Evolutionary conservation across 2,797 vertebrate species (phyloP), one percentile per base, ranked within the genome.

Genomic region (Sciurus carolinensis): DNA sequence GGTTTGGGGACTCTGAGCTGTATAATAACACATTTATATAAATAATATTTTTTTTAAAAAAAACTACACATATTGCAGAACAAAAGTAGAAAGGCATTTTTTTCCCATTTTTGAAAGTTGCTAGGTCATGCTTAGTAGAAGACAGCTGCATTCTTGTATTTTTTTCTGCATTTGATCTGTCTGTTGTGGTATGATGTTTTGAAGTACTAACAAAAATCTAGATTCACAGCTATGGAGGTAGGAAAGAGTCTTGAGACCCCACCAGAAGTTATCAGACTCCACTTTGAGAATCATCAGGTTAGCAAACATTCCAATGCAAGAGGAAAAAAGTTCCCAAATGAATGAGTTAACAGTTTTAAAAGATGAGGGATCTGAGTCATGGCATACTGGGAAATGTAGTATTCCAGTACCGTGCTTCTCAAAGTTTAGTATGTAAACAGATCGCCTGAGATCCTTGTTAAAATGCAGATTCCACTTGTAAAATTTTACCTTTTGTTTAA

Each of bases 311-410:
- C 33, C 44, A 47, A 47, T 47, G 44, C 44, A 47, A 47, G 44
- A 47, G 20, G 0, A 47, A 20, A 81, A 80, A 7, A 24, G 39
- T 33, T 82, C 44, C 82, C 39, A 86, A 22, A 11, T 30, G 54
- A 93, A n/a, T 71, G 39, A 85, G 12, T 44, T 71, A 75, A 90
- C 33, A 93, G 30, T 89, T 91, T 91, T 93, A 36, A 94, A 91
- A 95, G 54, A 54, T 47, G 57, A 90, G 47, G 30, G 33, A 4
- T 66, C 28, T 90, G 67, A 88, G 39, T 69, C 10, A 17, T 26
- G 39, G n/a, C 8, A 79, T 80, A 59, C 28, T 73, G n/a, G 30
- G 44, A 69, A 69, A 42, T 76, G 28, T 12, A 88, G 28, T 62
- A 59, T 67, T 95, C 36, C n/a, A 33, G 7, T n/a, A 62, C 7